Percentiles rank a stretch among this genome's conserved stretches.
These are phyloP conservation scores for Zingel zingel DNA, from an alignment of 2,113 vertebrate species.

Conservation along the genomic window DNA sequence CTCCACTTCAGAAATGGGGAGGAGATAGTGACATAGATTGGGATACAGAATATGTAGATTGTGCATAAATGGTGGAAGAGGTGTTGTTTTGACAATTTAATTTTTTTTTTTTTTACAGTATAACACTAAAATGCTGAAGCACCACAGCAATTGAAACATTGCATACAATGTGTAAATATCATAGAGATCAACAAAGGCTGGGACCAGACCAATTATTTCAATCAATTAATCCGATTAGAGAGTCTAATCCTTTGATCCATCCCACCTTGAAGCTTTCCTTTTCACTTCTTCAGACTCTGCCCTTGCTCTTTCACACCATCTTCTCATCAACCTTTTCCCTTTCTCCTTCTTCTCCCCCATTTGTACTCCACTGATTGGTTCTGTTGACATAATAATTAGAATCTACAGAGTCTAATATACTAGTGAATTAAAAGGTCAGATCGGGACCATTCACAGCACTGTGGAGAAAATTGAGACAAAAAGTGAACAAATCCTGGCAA, in stretches of 20 bases:
- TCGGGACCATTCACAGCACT: background rate
- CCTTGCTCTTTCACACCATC: background rate
- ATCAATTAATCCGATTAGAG: slow-evolving; percentile 42
- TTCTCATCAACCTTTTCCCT: background rate
- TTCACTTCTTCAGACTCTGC: background rate
- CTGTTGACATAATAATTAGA: background rate
- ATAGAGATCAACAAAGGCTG: slow-evolving; percentile 15
- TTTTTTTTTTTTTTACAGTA: background rate
- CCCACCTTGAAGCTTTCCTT: slow-evolving; percentile 4
- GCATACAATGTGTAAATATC: slow-evolving; percentile 11
- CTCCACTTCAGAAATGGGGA: slow-evolving; percentile 6
- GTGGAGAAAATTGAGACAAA: background rate
- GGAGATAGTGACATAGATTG: slow-evolving; percentile 7
- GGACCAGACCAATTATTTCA: slow-evolving; percentile 40
- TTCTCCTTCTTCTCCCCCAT: background rate
- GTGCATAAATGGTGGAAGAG: background rate
- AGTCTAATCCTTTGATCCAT: slow-evolving; percentile 37
- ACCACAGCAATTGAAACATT: background rate
- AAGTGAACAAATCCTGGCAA: background rate
- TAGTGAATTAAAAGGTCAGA: background rate
- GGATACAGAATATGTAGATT: slow-evolving; percentile 3
- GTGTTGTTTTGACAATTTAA: background rate
- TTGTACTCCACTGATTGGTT: slow-evolving; percentile 1
- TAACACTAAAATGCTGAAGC: background rate
- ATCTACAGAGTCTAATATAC: slow-evolving; percentile 14